Evolutionary conservation across 2,888 invertebrate genomes (phyloP).

Genomic region (Taphrorychus bicolor): DNA sequence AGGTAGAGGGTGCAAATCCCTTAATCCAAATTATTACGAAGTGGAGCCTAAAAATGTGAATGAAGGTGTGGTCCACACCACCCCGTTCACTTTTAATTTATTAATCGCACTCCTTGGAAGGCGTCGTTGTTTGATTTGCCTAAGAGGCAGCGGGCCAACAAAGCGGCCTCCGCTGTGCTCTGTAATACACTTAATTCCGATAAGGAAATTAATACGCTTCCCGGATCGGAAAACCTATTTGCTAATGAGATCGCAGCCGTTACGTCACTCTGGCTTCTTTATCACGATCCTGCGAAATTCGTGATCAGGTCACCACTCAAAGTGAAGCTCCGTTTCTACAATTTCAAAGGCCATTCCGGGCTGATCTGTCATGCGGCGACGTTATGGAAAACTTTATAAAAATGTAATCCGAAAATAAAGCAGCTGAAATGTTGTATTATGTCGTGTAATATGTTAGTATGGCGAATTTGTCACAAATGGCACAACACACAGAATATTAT

Average conservation of each 20-base stretch:
- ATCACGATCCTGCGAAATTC: too few species aligned
- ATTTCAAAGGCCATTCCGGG: too few species aligned
- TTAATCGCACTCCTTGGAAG: slow-evolving; percentile 43
- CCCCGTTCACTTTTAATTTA: slow-evolving; percentile 40
- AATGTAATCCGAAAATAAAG: slow-evolving; percentile 24
- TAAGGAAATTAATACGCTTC: slow-evolving; percentile 58
- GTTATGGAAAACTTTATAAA: slow-evolving; percentile 19
- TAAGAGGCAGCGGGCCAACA: slow-evolving; percentile 51
- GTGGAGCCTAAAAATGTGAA: neutral
- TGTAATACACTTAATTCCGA: slow-evolving; percentile 56
- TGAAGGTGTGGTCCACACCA: slow-evolving; percentile 28
- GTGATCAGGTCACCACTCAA: neutral
- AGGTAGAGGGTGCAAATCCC: too few species aligned
- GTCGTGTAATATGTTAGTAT: slow-evolving; percentile 38
- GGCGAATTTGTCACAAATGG: slow-evolving; percentile 50
- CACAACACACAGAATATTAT: slow-evolving; percentile 53
- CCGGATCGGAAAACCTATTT: slow-evolving; percentile 54
- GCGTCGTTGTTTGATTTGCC: slow-evolving; percentile 58
- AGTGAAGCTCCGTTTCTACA: neutral
- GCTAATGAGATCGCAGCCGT: slow-evolving; percentile 52
- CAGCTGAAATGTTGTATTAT: slow-evolving; percentile 22
- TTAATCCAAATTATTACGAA: neutral
- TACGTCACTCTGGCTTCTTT: slow-evolving; percentile 1
- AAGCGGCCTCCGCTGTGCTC: slow-evolving; percentile 21
- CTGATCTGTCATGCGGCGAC: neutral